Base-by-base conservation (phyloP, 2,797 vertebrate genomes). In the Buceros bicornis region DNA sequence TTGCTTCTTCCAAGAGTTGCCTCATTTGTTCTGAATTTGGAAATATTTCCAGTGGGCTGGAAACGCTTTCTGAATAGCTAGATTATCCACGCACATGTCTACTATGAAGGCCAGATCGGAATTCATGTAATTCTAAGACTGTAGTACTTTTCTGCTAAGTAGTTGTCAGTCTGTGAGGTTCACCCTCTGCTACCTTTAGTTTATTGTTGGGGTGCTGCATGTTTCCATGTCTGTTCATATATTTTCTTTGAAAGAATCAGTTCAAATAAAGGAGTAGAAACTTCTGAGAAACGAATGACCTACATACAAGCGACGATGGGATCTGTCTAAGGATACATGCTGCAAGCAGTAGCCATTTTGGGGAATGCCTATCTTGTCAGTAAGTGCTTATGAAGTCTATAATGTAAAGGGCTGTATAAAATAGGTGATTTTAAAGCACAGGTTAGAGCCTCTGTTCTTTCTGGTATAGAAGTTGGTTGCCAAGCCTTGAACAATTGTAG, bases 1-100 rank as follows among this genome's bases (percentile, higher is more conserved):
- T 88, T 76, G n/a, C 69, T 83, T 93, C 87, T 94, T 97, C 95
- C 94, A 96, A 95, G 73, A 87, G 81, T 95, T 96, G 95, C 77
- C 91, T 96, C 95, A 97, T 80, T 97, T 87, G 31, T 70, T 96
- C 77, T 96, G 94, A 82, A 96, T 96, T 96, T 96, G 88, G 72
- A 95, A 94, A 28, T 89, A 40, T 54, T 94, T 95, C 19, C 67
- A 91, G 29, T 79, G 88, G 16, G 83, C 90, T 97, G 91, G 93
- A 91, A 95, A 60, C 53, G 37, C 82, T 93, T 92, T 95, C 67
- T 90, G 66, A 82, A 82, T 95, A 90, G 83, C 88, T 95, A 73
- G 91, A 94, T 95, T 94, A 94, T 77, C 24, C 83, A 7, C 47
- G 70, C 43, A 60, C 54, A 31, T 72, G 83, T 83, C 58, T 72